Conservation (phyloP, 2,888 invertebrate genomes). For the Hirtodrosophila duncani region DNA sequence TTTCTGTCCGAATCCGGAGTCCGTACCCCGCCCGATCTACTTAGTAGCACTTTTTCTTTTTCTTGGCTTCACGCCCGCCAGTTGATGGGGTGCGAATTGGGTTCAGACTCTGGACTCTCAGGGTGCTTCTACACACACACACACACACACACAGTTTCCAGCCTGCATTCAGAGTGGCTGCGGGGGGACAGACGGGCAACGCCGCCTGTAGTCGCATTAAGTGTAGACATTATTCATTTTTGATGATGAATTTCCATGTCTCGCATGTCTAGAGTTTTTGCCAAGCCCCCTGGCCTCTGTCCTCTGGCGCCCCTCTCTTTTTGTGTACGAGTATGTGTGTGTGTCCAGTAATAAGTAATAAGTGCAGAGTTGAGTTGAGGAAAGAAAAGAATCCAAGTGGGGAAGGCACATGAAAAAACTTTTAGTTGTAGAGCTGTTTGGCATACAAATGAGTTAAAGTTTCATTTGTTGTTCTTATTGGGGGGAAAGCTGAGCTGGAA, state of each 20-base stretch:
- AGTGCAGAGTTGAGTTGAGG: slow-evolving; percentile 51
- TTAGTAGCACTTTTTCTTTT: slow-evolving; percentile 13
- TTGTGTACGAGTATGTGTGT: slow-evolving; percentile 8
- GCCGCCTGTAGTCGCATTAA: slow-evolving; percentile 64
- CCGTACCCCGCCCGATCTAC: slow-evolving; percentile 15
- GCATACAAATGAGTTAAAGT: slow-evolving; percentile 73
- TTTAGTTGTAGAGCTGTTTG: slow-evolving; percentile 64
- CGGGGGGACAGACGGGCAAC: too few relatives aligned
- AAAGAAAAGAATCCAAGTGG: slow-evolving; percentile 35
- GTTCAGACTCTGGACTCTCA: too few relatives aligned
- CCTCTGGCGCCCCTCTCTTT: background rate
- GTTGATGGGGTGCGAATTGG: slow-evolving; percentile 71
- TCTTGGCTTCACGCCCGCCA: slow-evolving; percentile 62
- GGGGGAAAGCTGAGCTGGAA: background rate
- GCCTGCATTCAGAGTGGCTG: too few relatives aligned
- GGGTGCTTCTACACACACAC: too few relatives aligned
- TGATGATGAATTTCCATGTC: slow-evolving; percentile 77
- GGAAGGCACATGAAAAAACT: slow-evolving; percentile 58
- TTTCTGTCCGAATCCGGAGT: slow-evolving; percentile 46
- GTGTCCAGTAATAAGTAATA: slow-evolving; percentile 71
- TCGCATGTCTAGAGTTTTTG: slow-evolving; percentile 64
- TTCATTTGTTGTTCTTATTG: slow-evolving; percentile 26
- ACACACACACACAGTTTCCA: too few relatives aligned
- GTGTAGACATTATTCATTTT: slow-evolving; percentile 78
- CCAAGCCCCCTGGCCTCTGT: background rate